Percentiles rank a stretch among this genome's conserved stretches.
Conservation (phyloP, 2,797 vertebrate genomes). For the Nyctalus aviator region DNA sequence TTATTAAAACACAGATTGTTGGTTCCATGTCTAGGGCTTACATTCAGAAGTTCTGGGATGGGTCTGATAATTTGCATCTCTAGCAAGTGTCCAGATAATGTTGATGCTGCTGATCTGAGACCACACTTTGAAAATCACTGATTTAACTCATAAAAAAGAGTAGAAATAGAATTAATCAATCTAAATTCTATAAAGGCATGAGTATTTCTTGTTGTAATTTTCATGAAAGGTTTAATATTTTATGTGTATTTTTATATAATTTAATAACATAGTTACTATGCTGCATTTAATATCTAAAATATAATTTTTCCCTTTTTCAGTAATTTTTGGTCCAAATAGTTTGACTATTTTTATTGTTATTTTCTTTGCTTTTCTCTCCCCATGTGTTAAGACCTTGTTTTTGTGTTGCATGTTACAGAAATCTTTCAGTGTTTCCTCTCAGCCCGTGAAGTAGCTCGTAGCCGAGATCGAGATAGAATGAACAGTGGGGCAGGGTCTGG, state of each 20-base stretch:
- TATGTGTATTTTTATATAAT: conserved; percentile 1
- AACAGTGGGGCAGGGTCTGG: conserved; percentile 88
- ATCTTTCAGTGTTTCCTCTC: conserved; percentile 99
- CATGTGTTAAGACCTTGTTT: conserved; percentile 88
- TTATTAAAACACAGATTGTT: conserved; percentile 44
- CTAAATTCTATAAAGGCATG: conserved; percentile 18
- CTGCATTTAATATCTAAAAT: conserved; percentile 71
- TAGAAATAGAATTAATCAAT: conserved; percentile 39
- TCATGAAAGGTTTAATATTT: conserved; percentile 46
- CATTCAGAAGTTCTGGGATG: not conserved
- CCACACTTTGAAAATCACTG: conserved; percentile 15
- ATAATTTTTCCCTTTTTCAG: conserved; percentile 58
- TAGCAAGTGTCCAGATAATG: not conserved
- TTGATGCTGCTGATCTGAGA: not conserved
- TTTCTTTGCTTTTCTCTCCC: conserved; percentile 84
- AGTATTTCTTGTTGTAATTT: conserved; percentile 58
- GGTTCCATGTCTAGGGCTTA: not conserved
- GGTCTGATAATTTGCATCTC: not conserved
- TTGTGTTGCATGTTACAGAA: conserved; percentile 94
- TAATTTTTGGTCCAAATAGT: conserved; percentile 75
- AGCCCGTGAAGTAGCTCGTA: conserved; percentile 97
- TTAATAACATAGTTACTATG: conserved; percentile 46
- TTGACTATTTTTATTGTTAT: conserved; percentile 81
- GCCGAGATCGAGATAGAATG: conserved; percentile 94
- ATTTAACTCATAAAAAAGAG: not conserved